Conservation (phyloP, 1,140 invertebrate species). For the Pygmarrhopalites habei region DNA sequence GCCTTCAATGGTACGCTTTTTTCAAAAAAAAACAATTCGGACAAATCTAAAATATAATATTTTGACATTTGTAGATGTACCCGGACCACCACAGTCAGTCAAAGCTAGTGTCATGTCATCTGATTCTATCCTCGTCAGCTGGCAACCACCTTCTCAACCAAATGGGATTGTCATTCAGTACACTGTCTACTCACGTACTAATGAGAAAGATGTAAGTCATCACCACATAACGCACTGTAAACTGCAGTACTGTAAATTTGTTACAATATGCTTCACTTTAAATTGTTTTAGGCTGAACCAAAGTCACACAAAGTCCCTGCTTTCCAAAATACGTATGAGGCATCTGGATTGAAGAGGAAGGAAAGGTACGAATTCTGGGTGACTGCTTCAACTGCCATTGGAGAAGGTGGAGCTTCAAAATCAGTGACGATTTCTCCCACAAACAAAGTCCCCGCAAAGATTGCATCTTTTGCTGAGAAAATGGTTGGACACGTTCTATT, state of each 20-base stretch:
- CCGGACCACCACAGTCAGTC: slow-evolving; percentile 81
- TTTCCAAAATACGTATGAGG: slow-evolving; percentile 67
- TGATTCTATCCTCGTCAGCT: slow-evolving; percentile 84
- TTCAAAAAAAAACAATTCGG: slow-evolving; percentile 16
- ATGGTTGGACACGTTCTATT: no score
- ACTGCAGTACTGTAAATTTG: no score
- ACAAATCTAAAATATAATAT: no score
- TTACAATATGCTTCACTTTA: background rate
- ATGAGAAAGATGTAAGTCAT: slow-evolving; percentile 45
- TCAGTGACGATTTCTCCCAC: slow-evolving; percentile 74
- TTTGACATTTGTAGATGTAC: no score
- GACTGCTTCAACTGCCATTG: slow-evolving; percentile 83
- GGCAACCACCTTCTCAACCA: slow-evolving; percentile 81
- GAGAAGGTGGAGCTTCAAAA: slow-evolving; percentile 81
- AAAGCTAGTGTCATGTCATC: slow-evolving; percentile 86
- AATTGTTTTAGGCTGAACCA: slow-evolving; percentile 36
- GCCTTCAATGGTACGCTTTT: slow-evolving; percentile 59
- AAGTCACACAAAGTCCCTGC: slow-evolving; percentile 55
- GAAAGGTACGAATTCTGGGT: slow-evolving; percentile 89
- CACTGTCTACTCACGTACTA: slow-evolving; percentile 80
- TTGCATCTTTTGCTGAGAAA: slow-evolving; percentile 83
- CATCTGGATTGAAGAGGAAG: slow-evolving; percentile 70
- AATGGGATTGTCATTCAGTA: slow-evolving; percentile 91
- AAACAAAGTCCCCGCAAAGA: slow-evolving; percentile 81
- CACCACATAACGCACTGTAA: no score